Percentiles rank a stretch among this genome's conserved stretches.
These are phyloP conservation scores for Netelia inedita DNA, from an alignment of 2,888 invertebrate genomes.

Conservation along the genomic window DNA sequence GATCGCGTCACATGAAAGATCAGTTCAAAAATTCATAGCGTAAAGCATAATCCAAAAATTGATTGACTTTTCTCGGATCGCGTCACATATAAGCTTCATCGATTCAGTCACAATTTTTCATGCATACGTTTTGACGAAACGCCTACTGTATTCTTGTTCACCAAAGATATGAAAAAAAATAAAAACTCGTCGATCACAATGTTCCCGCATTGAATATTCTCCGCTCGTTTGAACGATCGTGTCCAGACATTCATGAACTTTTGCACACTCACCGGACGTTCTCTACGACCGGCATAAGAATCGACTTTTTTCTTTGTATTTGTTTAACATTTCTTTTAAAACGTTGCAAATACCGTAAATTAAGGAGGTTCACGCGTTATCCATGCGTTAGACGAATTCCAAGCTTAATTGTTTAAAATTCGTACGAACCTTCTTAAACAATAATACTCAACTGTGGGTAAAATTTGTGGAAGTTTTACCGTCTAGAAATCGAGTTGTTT, in stretches of 20 bases:
- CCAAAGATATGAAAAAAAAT: neutral
- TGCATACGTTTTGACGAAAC: slow-evolving; percentile 20
- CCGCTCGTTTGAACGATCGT: slow-evolving; percentile 4
- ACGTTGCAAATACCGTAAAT: neutral
- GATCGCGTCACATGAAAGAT: too few species aligned
- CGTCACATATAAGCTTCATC: slow-evolving; percentile 19
- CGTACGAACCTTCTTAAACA: too few species aligned
- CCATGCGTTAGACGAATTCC: too few species aligned
- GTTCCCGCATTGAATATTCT: neutral
- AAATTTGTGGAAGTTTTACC: too few species aligned
- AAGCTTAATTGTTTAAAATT: too few species aligned
- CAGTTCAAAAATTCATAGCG: too few species aligned
- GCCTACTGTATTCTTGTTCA: neutral
- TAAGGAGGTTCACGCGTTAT: too few species aligned
- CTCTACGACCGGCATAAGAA: slow-evolving; percentile 34
- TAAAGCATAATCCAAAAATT: too few species aligned
- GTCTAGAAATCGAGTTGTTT: too few species aligned
- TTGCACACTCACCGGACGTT: slow-evolving; percentile 59
- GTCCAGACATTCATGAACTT: slow-evolving; percentile 56
- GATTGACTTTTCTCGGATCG: too few species aligned
- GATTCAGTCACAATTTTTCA: slow-evolving; percentile 46
- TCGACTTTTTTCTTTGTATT: slow-evolving; percentile 51
- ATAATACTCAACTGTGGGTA: too few species aligned
- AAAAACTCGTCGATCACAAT: neutral
- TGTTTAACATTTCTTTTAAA: slow-evolving; percentile 15